Percentiles rank a stretch among this genome's conserved stretches.
Conservation (phyloP, 2,797 vertebrate genomes). For the Apogon hyalosoma region DNA sequence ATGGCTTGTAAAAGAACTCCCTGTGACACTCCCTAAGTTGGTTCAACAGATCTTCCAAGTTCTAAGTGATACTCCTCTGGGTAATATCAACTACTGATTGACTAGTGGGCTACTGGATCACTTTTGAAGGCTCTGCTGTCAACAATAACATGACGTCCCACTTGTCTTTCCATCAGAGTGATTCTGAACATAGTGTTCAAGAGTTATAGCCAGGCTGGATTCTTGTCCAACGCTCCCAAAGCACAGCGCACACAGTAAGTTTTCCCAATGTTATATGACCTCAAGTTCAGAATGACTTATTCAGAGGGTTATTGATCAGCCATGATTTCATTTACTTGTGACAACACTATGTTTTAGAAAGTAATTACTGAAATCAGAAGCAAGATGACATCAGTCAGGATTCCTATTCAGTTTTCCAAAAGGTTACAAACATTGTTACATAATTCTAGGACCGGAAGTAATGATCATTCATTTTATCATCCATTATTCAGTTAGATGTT, state of each 20-base stretch:
- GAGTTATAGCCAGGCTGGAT: conserved; percentile 24
- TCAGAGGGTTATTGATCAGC: conserved; percentile 2
- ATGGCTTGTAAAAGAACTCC: conserved; percentile 62
- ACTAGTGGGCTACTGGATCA: conserved; percentile 46
- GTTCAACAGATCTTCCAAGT: conserved; percentile 44
- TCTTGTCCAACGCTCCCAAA: conserved; percentile 5
- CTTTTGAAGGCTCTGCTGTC: conserved; percentile 61
- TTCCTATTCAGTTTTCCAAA: no score
- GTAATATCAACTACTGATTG: conserved; percentile 63
- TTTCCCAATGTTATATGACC: background rate
- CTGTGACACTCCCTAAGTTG: conserved; percentile 62
- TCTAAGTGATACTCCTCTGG: conserved; percentile 58
- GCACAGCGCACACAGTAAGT: background rate
- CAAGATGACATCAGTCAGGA: background rate
- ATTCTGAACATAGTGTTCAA: conserved; percentile 17
- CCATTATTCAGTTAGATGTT: no score
- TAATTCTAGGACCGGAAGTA: no score
- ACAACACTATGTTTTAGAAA: conserved; percentile 1
- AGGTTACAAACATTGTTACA: no score
- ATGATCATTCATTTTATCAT: no score
- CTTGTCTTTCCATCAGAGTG: conserved; percentile 46
- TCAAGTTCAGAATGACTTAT: background rate
- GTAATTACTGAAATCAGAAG: background rate
- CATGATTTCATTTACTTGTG: conserved; percentile 7
- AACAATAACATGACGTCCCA: conserved; percentile 64